A percentile compares a stretch with the other conserved stretches of the same genome.
Conservation (phyloP, 2,797 vertebrate genomes). For the Iguana delicatissima region DNA sequence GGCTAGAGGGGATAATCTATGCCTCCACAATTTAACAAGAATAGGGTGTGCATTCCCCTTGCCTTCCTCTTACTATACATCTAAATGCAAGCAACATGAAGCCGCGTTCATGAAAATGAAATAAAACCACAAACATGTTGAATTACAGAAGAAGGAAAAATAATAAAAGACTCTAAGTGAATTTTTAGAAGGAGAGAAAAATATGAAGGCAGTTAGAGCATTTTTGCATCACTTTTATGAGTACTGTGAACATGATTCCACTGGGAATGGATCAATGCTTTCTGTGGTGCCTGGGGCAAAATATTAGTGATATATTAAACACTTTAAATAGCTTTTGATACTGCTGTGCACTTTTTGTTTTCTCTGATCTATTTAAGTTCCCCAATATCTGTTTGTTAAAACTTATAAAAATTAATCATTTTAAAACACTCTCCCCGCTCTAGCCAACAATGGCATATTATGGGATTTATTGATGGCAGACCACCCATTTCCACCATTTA, state of each 20-base stretch:
- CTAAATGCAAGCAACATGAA: background rate
- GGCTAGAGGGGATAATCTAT: background rate
- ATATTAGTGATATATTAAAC: conserved; percentile 61
- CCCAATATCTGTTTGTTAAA: conserved; percentile 43
- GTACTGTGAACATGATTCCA: conserved; percentile 48
- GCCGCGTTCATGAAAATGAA: background rate
- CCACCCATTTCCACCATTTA: conserved; percentile 16
- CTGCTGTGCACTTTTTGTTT: conserved; percentile 47
- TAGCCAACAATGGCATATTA: conserved; percentile 31
- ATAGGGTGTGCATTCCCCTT: background rate
- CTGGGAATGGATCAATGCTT: conserved; percentile 64
- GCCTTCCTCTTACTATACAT: background rate
- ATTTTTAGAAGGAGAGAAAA: background rate
- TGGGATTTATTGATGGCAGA: background rate
- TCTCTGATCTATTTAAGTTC: background rate
- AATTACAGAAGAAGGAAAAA: background rate
- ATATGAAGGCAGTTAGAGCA: background rate
- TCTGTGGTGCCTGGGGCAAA: conserved; percentile 57
- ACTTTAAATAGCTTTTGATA: conserved; percentile 55
- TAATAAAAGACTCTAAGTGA: conserved; percentile 20
- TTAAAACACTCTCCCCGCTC: conserved; percentile 18
- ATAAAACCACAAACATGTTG: conserved; percentile 3
- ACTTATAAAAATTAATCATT: conserved; percentile 45
- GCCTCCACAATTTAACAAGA: background rate
- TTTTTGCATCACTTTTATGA: conserved; percentile 49